Base-by-base conservation (phyloP, 92 coral and sea anemone species). In the Phymanthus crucifer region DNA sequence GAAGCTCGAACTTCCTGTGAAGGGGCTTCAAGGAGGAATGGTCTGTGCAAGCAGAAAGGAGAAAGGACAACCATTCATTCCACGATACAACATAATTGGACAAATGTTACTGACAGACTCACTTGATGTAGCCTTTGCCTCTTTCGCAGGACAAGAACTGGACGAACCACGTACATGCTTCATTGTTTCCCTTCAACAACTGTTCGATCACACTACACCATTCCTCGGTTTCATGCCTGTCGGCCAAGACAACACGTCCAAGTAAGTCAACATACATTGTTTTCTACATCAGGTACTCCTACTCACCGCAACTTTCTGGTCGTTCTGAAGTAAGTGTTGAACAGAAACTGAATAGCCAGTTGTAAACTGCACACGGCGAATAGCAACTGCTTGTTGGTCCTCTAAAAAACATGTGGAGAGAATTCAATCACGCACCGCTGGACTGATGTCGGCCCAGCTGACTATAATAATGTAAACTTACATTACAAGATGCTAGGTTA, bases 51-150 rank as follows among this genome's bases (percentile, higher is more conserved):
- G 38, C 3, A 72, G 27, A 35, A 74, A 12, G 16, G 66, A 50
- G 70, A 32, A 26, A 10, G 7, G 40, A 21, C 12, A 7, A 17
- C 27, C 32, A 29, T 8, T 61, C 64, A 54, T 6, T 61, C 8
- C 13, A 61, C 2, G 2, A 3, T n/a, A 24, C 68, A 9, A 26
- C 10, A 12, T 61, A 24, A 7, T 6, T 27, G 14, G 48, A 27
- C 29, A 8, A 57, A 13, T 61, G 29, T 1, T 24, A 61, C 29
- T 61, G 64, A 14, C 16, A 54, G 11, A 66, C 92, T 82, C 40
- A 89, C 92, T 82, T 92, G 76, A 92, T 84, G 77, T 92, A 92
- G 35, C 97, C 97, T 78, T 87, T 92, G 90, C 97, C 97, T 70
- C 97, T 83, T 8, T 92, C 92, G 48, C 91, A 92, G 36, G 94